Percentiles rank a stretch among this genome's conserved stretches.
phyloP scores from a whole-genome alignment of 2,888 invertebrate genomes.

The Lasiommata megera region DNA sequence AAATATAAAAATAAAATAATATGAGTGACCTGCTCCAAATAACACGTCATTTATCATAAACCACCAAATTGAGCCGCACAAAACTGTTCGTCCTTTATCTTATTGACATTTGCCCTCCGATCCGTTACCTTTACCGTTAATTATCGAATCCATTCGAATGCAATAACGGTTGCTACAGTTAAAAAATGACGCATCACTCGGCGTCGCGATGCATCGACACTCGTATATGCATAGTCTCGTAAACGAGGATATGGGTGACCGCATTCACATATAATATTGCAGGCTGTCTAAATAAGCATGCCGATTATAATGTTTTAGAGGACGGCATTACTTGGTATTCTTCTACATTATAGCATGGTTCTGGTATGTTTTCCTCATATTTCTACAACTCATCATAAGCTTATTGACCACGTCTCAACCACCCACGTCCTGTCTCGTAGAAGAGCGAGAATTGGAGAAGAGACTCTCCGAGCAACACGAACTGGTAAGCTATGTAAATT shows the following conservation, averaged over 20 bases:
- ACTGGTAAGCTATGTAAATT: too few relatives aligned
- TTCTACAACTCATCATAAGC: too few relatives aligned
- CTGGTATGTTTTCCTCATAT: too few relatives aligned
- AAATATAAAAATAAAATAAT: too few relatives aligned
- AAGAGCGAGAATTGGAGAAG: too few relatives aligned
- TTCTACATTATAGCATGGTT: too few relatives aligned
- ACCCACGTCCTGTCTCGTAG: too few relatives aligned
- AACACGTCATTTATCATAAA: constrained; percentile 22
- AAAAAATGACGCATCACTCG: constrained; percentile 66
- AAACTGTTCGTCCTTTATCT: constrained; percentile 34
- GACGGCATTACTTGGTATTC: neutral
- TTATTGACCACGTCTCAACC: too few relatives aligned
- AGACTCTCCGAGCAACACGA: too few relatives aligned
- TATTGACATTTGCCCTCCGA: constrained; percentile 51
- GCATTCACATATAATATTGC: constrained; percentile 5
- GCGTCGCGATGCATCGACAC: constrained; percentile 49
- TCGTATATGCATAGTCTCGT: too few relatives aligned
- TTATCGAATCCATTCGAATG: constrained; percentile 64
- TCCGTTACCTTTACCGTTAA: constrained; percentile 76
- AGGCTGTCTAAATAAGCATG: neutral
- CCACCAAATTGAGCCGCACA: constrained; percentile 25
- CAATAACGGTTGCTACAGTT: constrained; percentile 72
- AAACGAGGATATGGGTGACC: constrained; percentile 30
- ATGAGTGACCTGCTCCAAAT: neutral
- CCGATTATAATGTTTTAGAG: neutral